phyloP scores from a whole-genome alignment of 2,888 invertebrate species.

The Pristionchus fissidentatus region DNA sequence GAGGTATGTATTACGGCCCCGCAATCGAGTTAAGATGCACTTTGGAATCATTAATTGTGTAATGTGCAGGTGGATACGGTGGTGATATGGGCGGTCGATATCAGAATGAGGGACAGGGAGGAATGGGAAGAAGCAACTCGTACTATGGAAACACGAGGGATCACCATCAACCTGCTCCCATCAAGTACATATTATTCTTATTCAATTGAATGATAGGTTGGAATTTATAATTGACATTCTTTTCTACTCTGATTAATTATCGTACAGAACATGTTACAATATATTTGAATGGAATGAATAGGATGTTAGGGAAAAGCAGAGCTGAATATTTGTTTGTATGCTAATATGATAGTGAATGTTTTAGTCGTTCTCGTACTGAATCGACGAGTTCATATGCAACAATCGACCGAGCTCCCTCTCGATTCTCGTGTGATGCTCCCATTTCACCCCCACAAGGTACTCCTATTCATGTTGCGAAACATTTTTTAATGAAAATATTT shows the following conservation, averaged over 20 bases:
- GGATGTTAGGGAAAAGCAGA: not conserved
- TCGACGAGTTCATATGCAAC: slow-evolving; percentile 20
- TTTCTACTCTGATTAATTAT: not conserved
- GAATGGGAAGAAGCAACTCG: not conserved
- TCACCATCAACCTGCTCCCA: slow-evolving; percentile 11
- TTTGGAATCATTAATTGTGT: not conserved
- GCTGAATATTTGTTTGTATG: not conserved
- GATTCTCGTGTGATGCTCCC: slow-evolving; percentile 20
- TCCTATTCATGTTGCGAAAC: not conserved
- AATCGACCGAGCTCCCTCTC: slow-evolving; percentile 11
- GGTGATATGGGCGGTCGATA: slow-evolving; percentile 6
- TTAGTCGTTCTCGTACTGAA: slow-evolving; percentile 39
- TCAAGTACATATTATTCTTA: not conserved
- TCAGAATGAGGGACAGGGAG: slow-evolving; percentile 1
- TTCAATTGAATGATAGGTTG: not conserved
- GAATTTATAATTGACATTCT: not conserved
- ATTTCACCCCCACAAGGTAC: slow-evolving; percentile 6
- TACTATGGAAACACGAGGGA: not conserved
- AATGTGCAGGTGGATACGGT: not conserved
- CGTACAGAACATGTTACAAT: not conserved
- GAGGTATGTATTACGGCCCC: not conserved
- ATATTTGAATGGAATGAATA: not conserved
- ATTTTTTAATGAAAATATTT: not conserved
- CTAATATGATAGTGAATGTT: not conserved
- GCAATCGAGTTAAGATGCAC: not conserved